Percentiles rank a stretch among this genome's conserved stretches.
Conservation (phyloP, 1,140 invertebrate genomes). For the Listronotus bonariensis region DNA sequence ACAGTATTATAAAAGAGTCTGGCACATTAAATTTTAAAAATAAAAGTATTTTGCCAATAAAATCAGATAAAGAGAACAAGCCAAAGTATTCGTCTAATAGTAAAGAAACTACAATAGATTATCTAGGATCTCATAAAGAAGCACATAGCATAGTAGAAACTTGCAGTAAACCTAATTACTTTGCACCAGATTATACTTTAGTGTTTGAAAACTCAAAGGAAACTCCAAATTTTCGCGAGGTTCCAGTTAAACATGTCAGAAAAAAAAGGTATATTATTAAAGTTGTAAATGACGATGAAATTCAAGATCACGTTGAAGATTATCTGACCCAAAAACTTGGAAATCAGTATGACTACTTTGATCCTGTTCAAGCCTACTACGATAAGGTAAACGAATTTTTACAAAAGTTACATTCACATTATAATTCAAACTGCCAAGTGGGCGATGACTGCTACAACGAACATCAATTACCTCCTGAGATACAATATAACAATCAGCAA, state of each 20-base stretch:
- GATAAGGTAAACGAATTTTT: slow-evolving; percentile 17
- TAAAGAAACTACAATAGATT: neutral
- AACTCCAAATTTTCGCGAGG: slow-evolving; percentile 28
- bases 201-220: slow-evolving; percentile 4
- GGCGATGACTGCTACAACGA: neutral
- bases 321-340: slow-evolving; percentile 38
- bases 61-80: too few relatives aligned
- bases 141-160: too few relatives aligned
- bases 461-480: neutral
- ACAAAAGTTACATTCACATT: slow-evolving; percentile 1
- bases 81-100: neutral
- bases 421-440: neutral
- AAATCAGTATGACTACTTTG: slow-evolving; percentile 15
- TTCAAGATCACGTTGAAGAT: slow-evolving; percentile 34
- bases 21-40: too few relatives aligned
- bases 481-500: neutral
- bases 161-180: neutral
- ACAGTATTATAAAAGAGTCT: neutral
- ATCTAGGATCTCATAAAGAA: too few relatives aligned
- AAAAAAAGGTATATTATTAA: slow-evolving; percentile 44
- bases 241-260: slow-evolving; percentile 15
- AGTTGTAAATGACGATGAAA: slow-evolving; percentile 41
- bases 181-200: slow-evolving; percentile 2
- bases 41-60: too few relatives aligned
- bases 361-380: slow-evolving; percentile 26